Percentiles rank a stretch among this genome's conserved stretches.
Conservation (phyloP, 2,888 invertebrate species). For the Lutraria lutraria region DNA sequence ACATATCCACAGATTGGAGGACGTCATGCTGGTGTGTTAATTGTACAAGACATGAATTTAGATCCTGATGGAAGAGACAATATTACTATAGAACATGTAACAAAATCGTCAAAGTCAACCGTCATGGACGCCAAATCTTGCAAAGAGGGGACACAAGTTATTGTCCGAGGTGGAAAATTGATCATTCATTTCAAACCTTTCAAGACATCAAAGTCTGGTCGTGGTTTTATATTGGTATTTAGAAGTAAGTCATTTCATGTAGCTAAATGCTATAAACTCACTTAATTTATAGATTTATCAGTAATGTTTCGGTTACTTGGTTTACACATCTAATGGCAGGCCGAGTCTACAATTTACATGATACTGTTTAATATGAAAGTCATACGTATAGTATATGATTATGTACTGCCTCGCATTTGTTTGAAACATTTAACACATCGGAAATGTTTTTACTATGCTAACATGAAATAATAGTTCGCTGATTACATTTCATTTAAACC, state of each 20-base stretch:
- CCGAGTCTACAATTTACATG: too few species aligned
- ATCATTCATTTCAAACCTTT: slow-evolving; percentile 53
- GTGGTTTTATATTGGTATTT: slow-evolving; percentile 59
- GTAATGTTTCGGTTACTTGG: too few species aligned
- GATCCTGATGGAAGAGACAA: slow-evolving; percentile 69
- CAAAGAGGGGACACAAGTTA: slow-evolving; percentile 42
- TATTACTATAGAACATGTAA: slow-evolving; percentile 50
- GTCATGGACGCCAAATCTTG: slow-evolving; percentile 52
- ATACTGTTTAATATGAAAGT: too few species aligned
- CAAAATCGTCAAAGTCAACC: background rate
- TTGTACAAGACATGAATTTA: slow-evolving; percentile 66
- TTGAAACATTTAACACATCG: too few species aligned
- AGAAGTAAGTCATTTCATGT: background rate
- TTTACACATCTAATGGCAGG: too few species aligned
- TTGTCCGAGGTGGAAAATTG: slow-evolving; percentile 54
- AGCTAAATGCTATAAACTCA: background rate
- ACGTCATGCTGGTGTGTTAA: slow-evolving; percentile 38
- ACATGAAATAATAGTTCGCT: too few species aligned
- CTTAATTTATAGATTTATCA: background rate
- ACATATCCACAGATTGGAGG: slow-evolving; percentile 54
- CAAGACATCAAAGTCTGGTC: slow-evolving; percentile 57
- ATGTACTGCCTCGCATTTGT: too few species aligned
- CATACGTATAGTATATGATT: too few species aligned
- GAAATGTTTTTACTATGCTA: too few species aligned
- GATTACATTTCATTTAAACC: too few species aligned